Evolutionary conservation across 2,888 invertebrate genomes (phyloP).

Genomic region (Mesorhabditis spiculigera): DNA sequence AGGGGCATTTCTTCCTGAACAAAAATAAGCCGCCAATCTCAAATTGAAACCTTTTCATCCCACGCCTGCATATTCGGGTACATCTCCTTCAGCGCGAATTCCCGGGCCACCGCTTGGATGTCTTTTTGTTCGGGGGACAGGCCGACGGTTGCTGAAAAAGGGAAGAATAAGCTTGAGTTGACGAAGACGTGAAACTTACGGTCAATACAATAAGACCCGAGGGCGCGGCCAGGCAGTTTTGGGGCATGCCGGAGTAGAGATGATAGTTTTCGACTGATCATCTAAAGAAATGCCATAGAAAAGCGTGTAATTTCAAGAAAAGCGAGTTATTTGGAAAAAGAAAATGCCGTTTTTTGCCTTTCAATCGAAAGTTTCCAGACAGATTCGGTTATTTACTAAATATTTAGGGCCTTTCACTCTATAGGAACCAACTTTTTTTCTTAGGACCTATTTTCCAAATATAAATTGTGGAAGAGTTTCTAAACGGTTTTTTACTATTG

Average conservation of each 20-base stretch:
- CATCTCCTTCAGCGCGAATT: conserved; percentile 66
- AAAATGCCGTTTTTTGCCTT: too few relatives aligned
- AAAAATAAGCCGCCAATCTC: too few relatives aligned
- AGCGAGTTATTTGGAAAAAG: too few relatives aligned
- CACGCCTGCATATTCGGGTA: conserved; percentile 65
- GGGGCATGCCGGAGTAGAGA: conserved; percentile 6
- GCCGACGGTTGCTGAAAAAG: conserved; percentile 60
- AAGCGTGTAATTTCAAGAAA: too few relatives aligned
- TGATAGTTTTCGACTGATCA: conserved; percentile 13
- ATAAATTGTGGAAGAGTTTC: too few relatives aligned
- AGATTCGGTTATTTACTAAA: too few relatives aligned
- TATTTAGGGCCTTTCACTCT: too few relatives aligned
- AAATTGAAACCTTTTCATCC: conserved; percentile 63
- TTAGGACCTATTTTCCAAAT: too few relatives aligned
- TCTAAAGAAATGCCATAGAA: not conserved
- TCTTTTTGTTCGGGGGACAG: conserved; percentile 64
- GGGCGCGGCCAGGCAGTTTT: not conserved
- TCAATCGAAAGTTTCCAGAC: too few relatives aligned
- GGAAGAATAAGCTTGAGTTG: not conserved
- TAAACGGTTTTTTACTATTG: too few relatives aligned
- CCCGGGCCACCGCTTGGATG: conserved; percentile 63
- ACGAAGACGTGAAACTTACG: conserved; percentile 17
- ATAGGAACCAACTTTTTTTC: too few relatives aligned
- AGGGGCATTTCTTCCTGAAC: conserved; percentile 62
- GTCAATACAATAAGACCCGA: conserved; percentile 19